Evolutionary conservation across 2,113 vertebrate genomes (phyloP).

Genomic region (Albula glossodonta): DNA sequence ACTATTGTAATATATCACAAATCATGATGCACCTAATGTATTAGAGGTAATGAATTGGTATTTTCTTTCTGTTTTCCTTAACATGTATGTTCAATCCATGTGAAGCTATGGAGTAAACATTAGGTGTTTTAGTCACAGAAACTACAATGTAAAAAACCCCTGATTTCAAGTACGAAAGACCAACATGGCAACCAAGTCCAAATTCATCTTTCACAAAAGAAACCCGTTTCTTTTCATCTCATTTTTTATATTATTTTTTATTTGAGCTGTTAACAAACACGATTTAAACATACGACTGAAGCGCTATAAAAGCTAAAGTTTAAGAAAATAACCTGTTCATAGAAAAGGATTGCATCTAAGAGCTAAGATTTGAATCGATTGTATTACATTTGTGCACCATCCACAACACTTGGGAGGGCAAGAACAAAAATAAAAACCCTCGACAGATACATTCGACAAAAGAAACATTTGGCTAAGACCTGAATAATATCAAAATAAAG

Average conservation of each 20-base stretch:
- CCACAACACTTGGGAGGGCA: constrained; percentile 23
- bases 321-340: constrained; percentile 83
- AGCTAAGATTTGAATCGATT: constrained; percentile 59
- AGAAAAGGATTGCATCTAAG: constrained; percentile 92
- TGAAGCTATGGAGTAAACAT: not conserved
- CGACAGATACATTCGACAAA: constrained; percentile 38
- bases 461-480: constrained; percentile 70
- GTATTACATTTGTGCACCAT: constrained; percentile 57
- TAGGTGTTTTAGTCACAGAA: not conserved
- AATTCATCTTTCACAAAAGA: constrained; percentile 14
- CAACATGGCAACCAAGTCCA: not conserved
- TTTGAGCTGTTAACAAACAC: constrained; percentile 95
- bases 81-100: not conserved
- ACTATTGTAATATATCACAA: not conserved
- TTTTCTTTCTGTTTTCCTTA: not conserved
- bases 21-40: not conserved
- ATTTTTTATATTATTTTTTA: constrained; percentile 69
- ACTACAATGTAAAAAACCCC: not conserved
- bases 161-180: not conserved
- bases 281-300: constrained; percentile 88
- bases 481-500: constrained; percentile 68
- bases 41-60: not conserved
- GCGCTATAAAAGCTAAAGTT: constrained; percentile 86
- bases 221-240: constrained; percentile 36
- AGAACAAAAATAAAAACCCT: not conserved